These are phyloP conservation scores for Drosophila quinaria DNA, from an alignment of 2,888 invertebrate genomes.

Conservation along the genomic window DNA sequence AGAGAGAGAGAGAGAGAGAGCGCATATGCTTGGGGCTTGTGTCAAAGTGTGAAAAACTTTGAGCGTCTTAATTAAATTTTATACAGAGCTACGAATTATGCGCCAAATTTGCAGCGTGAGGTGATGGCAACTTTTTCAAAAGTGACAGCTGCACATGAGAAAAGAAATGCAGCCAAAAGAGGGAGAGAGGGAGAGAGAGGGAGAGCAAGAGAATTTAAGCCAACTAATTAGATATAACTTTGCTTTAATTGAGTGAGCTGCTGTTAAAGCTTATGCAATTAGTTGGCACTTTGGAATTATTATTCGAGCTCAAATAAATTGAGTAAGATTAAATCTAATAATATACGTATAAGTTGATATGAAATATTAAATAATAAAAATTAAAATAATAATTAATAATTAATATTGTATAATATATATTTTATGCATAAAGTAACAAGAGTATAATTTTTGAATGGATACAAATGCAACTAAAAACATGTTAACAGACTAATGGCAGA, in stretches of 20 bases:
- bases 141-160: conserved; percentile 74
- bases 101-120: conserved; percentile 53
- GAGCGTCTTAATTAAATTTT: conserved; percentile 78
- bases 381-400: neutral
- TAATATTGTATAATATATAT: too few relatives aligned
- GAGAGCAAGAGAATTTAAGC: conserved; percentile 46
- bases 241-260: conserved; percentile 57
- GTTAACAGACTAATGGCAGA: too few relatives aligned
- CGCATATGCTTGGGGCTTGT: conserved; percentile 71
- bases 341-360: neutral
- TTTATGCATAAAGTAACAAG: too few relatives aligned
- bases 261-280: conserved; percentile 33
- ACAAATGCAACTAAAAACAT: too few relatives aligned
- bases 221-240: conserved; percentile 65
- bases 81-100: conserved; percentile 67
- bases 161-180: conserved; percentile 40
- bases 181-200: neutral
- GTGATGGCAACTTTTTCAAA: conserved; percentile 68
- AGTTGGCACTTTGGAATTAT: neutral
- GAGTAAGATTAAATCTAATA: rapidly evolving
- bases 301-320: neutral
- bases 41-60: conserved; percentile 79
- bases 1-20: neutral
- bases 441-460: too few relatives aligned
- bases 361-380: neutral